phyloP scores from a whole-genome alignment of 2,113 vertebrate species.

The Heptranchias perlo region DNA sequence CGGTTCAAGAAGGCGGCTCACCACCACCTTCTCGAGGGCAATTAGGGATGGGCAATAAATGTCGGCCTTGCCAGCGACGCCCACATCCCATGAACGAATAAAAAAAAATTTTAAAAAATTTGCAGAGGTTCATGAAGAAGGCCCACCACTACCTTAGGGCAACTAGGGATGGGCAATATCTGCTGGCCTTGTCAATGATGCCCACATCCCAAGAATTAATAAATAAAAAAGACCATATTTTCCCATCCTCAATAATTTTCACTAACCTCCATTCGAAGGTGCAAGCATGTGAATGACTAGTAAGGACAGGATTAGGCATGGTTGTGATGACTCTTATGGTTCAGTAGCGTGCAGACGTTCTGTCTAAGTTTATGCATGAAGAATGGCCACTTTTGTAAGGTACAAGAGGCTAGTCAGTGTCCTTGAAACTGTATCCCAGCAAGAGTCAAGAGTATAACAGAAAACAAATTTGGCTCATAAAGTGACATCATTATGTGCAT shows the following conservation, averaged over 20 bases:
- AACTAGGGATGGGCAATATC: background rate
- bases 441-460: background rate
- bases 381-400: background rate
- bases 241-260: background rate
- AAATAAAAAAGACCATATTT: background rate
- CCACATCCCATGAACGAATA: too few species aligned
- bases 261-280: background rate
- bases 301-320: background rate
- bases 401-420: background rate
- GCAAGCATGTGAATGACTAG: background rate
- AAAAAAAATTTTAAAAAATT: too few species aligned
- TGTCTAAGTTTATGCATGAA: background rate
- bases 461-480: background rate
- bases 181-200: background rate
- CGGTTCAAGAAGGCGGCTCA: too few species aligned
- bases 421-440: background rate
- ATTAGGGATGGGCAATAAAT: too few species aligned
- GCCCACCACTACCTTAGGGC: too few species aligned
- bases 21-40: too few species aligned
- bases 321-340: background rate
- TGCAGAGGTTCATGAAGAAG: too few species aligned
- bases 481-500: background rate
- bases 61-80: too few species aligned
- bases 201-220: background rate
- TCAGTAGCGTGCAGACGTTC: background rate